A percentile compares a stretch with the other conserved stretches of the same genome.
Conservation (phyloP, 2,888 invertebrate genomes). For the Drosophila macrospina region DNA sequence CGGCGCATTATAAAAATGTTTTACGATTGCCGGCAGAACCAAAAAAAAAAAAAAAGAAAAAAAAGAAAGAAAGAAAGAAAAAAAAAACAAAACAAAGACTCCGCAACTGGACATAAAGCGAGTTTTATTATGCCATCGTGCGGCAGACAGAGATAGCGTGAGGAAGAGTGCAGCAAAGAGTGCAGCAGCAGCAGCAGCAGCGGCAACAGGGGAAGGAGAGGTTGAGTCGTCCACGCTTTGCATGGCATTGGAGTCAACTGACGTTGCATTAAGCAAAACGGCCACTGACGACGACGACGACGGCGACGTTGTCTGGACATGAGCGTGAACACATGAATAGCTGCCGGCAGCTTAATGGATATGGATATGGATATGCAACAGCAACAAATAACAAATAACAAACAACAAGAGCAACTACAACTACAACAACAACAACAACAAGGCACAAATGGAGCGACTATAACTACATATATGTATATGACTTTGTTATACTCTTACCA, state of each 20-base stretch:
- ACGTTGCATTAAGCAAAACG: constrained; percentile 74
- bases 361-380: constrained; percentile 53
- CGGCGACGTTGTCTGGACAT: constrained; percentile 69
- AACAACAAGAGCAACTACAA: constrained; percentile 29
- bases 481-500: constrained; percentile 26
- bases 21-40: constrained; percentile 62
- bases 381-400: constrained; percentile 42
- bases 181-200: too few species aligned
- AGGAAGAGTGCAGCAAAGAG: constrained; percentile 14
- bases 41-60: constrained; percentile 13
- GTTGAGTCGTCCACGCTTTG: constrained; percentile 51
- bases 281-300: constrained; percentile 61
- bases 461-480: constrained; percentile 24
- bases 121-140: constrained; percentile 67
- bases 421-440: constrained; percentile 45
- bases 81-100: constrained; percentile 50
- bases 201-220: not conserved
- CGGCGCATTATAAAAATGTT: constrained; percentile 74
- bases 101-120: constrained; percentile 66
- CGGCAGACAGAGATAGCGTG: not conserved
- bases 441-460: constrained; percentile 57
- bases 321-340: constrained; percentile 79
- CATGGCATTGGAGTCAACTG: constrained; percentile 49
- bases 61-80: too few species aligned
- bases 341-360: constrained; percentile 75